Evolutionary conservation across 2,797 vertebrate species (phyloP), one percentile per base, ranked within the genome.

Genomic region (Poecilia velifera): DNA sequence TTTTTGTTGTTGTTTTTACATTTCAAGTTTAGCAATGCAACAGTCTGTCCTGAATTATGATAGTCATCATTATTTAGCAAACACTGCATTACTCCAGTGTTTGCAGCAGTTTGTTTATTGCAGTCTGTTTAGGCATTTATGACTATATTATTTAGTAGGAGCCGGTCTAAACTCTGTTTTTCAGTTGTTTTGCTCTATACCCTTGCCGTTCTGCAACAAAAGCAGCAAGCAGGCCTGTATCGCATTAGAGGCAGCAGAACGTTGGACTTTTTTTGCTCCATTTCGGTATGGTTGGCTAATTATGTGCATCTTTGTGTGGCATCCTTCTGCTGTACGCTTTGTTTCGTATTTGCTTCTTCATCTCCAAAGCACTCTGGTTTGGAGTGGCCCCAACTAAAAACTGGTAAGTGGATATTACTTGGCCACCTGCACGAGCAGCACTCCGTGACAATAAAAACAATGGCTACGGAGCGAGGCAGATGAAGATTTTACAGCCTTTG

Each of bases 361-460:
- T 66, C 76, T 84, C 84, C 87, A 90, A 89, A 83, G 88, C 88
- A 89, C 83, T 79, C 85, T 81, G 43, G 18, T 72, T 82, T 68
- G 39, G n/a, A 80, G 20, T 51, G 57, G 55, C 43, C 36, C 49
- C 68, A 22, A 20, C n/a, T 73, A 45, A 87, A 53, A 68, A 72
- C 49, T 68, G 76, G 49, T 72, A 31, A 53, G 41, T 66, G 55
- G 45, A 49, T 18, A 31, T 81, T 13, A 64, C 36, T 51, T 43
- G 28, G 47, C 39, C 59, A 76, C 47, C 45, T 28, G 49, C 71
- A 64, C 76, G 39, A 53, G 39, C 7, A 51, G 22, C 45, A 2
- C 31, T 28, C 75, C 72, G 31, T 73, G 25, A 28, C 25, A 64
- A 51, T 74, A 71, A 57, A 72, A 74, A 39, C 55, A 73, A 66